A percentile compares a stretch with the other conserved stretches of the same genome.
Evolutionary conservation across 2,113 vertebrate genomes (phyloP).

Genomic region (Corapipo altera): DNA sequence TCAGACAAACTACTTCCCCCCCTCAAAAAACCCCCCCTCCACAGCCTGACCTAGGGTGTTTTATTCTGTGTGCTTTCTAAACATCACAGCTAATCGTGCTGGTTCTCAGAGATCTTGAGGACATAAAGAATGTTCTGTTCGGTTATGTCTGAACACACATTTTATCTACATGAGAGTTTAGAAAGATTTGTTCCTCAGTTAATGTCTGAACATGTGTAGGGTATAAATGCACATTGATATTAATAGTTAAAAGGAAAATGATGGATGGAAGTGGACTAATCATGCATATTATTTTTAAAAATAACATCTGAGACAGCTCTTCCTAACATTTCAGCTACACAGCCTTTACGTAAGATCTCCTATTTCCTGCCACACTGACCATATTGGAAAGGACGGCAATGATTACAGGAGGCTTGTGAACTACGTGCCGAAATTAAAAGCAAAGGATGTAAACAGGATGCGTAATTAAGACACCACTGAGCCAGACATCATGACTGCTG

Average conservation of each 20-base stretch:
- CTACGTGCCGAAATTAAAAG: conserved; percentile 79
- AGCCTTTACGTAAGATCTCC: conserved; percentile 16
- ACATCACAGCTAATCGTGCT: not conserved
- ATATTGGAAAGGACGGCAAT: conserved; percentile 10
- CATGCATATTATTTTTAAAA: conserved; percentile 34
- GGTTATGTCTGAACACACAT: conserved; percentile 7
- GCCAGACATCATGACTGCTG: conserved; percentile 75
- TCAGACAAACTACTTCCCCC: not conserved
- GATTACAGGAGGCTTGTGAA: conserved; percentile 61
- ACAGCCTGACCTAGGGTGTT: not conserved
- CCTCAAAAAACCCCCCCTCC: too few species aligned
- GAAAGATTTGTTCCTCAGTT: conserved; percentile 35
- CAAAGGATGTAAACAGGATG: conserved; percentile 87
- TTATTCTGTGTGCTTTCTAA: conserved; percentile 22
- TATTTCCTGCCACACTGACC: conserved; percentile 49
- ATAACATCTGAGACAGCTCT: conserved; percentile 50
- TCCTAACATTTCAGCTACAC: conserved; percentile 25
- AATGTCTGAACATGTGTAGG: not conserved
- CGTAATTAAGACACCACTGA: conserved; percentile 79
- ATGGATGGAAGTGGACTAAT: conserved; percentile 32
- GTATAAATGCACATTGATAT: conserved; percentile 25
- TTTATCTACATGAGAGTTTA: conserved; percentile 21
- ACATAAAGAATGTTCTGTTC: conserved; percentile 22
- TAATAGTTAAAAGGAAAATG: conserved; percentile 34
- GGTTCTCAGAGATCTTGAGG: not conserved